Percentiles rank a stretch among this genome's conserved stretches.
Conservation (phyloP, 2,888 invertebrate genomes). For the Nomada fucata region DNA sequence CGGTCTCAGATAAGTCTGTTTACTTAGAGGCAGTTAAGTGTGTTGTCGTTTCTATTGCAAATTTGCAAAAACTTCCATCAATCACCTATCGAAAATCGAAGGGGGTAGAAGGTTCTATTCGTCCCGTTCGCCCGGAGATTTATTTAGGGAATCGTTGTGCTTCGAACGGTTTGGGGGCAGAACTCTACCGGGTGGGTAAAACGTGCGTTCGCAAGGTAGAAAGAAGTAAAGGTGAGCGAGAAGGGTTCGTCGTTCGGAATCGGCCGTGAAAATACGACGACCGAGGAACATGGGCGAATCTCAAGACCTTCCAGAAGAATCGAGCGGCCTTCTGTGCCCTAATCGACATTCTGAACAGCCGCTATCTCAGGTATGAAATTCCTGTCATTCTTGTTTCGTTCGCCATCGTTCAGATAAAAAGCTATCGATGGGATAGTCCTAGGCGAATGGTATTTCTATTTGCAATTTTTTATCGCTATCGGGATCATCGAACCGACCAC, state of each 20-base stretch:
- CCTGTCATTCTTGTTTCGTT: slow-evolving; percentile 7
- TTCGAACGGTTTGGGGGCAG: neutral
- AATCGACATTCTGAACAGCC: slow-evolving; percentile 16
- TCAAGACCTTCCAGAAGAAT: slow-evolving; percentile 13
- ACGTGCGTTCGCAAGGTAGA: neutral
- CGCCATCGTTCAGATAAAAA: slow-evolving; percentile 35
- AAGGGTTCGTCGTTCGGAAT: neutral
- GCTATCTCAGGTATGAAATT: slow-evolving; percentile 35
- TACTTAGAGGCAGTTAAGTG: too few species aligned
- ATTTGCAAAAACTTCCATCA: too few species aligned
- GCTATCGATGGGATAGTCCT: neutral
- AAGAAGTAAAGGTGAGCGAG: neutral
- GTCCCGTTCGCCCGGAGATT: too few species aligned
- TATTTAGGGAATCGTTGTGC: neutral
- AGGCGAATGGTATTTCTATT: slow-evolving; percentile 1
- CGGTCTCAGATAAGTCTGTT: neutral
- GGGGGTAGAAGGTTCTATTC: too few species aligned
- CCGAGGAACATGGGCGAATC: neutral
- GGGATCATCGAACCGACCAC: neutral
- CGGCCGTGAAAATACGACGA: neutral
- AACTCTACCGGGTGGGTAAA: neutral
- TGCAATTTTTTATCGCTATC: slow-evolving; percentile 21
- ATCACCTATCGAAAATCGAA: too few species aligned
- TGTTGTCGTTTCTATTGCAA: too few species aligned
- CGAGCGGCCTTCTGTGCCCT: slow-evolving; percentile 16